Percentiles rank a stretch among this genome's conserved stretches.
These are phyloP conservation scores for Drosophila jambulina DNA, from an alignment of 1,140 invertebrate species.

Conservation along the genomic window DNA sequence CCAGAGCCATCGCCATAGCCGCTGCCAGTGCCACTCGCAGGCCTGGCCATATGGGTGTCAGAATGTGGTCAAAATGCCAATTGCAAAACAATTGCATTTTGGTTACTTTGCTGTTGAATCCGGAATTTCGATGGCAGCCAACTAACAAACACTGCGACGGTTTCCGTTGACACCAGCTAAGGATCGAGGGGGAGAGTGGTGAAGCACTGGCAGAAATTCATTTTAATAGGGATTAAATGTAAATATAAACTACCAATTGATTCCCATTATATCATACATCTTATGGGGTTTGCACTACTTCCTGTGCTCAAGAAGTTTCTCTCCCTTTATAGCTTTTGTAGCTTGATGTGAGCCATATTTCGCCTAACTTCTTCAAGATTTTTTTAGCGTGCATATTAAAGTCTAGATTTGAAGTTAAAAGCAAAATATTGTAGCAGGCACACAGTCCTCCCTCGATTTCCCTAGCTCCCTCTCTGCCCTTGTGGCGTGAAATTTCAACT, in stretches of 20 bases:
- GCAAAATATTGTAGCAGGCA: slow-evolving; percentile 75
- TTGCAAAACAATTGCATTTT: slow-evolving; percentile 84
- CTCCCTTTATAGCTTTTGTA: neutral
- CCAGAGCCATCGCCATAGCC: slow-evolving; percentile 30
- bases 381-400: slow-evolving; percentile 35
- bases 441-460: neutral
- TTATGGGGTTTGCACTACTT: neutral
- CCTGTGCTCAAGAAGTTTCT: neutral
- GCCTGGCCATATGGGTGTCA: slow-evolving; percentile 68
- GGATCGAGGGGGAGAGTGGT: slow-evolving; percentile 2
- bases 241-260: neutral
- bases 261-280: neutral
- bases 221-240: neutral
- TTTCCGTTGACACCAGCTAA: slow-evolving; percentile 68
- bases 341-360: neutral
- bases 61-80: slow-evolving; percentile 84
- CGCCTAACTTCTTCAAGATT: neutral
- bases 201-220: slow-evolving; percentile 4
- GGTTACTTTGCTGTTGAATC: slow-evolving; percentile 84
- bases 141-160: slow-evolving; percentile 75
- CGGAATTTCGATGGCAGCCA: slow-evolving; percentile 82
- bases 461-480: neutral
- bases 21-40: slow-evolving; percentile 46
- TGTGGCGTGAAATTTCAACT: slow-evolving; percentile 45
- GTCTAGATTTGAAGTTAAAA: slow-evolving; percentile 64